phyloP scores from a whole-genome alignment of 1,140 invertebrate genomes.

The Tigriopus japonicus region DNA sequence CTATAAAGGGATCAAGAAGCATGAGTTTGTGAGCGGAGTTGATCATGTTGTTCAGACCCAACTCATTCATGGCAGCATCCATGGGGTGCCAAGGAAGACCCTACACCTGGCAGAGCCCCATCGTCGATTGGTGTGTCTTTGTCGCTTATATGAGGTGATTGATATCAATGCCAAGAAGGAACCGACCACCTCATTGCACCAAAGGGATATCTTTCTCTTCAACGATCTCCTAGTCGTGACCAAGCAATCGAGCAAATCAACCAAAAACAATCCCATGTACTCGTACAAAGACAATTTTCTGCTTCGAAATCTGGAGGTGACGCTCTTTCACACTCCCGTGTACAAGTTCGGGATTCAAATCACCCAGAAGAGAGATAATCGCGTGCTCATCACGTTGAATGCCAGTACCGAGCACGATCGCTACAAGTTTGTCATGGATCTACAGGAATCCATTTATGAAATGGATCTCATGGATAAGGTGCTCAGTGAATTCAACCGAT shows the following conservation, averaged over 20 bases:
- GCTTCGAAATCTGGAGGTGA: slow-evolving; percentile 30
- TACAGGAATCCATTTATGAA: slow-evolving; percentile 13
- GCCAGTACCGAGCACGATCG: slow-evolving; percentile 9
- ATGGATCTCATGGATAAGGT: slow-evolving; percentile 1
- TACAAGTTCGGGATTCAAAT: slow-evolving; percentile 11
- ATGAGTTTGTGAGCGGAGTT: slow-evolving; percentile 34
- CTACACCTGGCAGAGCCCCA: slow-evolving; percentile 33
- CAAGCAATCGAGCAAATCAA: slow-evolving; percentile 33
- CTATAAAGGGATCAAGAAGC: slow-evolving; percentile 34
- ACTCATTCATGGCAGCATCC: slow-evolving; percentile 36
- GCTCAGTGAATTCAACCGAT: not conserved
- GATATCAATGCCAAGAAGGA: slow-evolving; percentile 37
- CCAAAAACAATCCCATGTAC: slow-evolving; percentile 32
- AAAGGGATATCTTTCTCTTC: slow-evolving; percentile 41
- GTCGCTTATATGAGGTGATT: slow-evolving; percentile 37
- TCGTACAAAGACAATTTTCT: slow-evolving; percentile 29
- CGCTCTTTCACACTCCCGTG: slow-evolving; percentile 29
- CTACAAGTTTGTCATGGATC: slow-evolving; percentile 15
- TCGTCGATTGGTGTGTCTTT: slow-evolving; percentile 39
- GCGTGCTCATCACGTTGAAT: slow-evolving; percentile 7
- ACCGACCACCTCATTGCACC: slow-evolving; percentile 28
- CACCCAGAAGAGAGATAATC: not conserved
- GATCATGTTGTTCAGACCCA: slow-evolving; percentile 39
- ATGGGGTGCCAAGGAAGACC: slow-evolving; percentile 27
- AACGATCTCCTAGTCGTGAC: slow-evolving; percentile 39